Percentiles rank a stretch among this genome's conserved stretches.
Conservation (phyloP, 2,888 invertebrate species). For the Heliconius aoede region DNA sequence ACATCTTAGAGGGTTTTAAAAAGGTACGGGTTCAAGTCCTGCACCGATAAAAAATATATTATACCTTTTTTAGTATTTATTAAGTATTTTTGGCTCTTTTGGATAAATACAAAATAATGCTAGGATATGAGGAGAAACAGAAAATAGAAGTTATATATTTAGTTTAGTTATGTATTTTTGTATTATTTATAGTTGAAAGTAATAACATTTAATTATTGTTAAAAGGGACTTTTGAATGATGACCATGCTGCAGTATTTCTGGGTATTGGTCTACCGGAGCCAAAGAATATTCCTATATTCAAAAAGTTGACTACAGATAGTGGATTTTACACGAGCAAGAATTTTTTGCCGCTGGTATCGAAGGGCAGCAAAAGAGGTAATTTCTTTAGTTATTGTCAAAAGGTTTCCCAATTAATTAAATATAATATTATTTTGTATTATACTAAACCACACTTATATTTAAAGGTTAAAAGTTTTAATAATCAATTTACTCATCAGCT, state of each 20-base stretch:
- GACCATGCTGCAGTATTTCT: conserved; percentile 92
- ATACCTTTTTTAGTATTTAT: too few relatives aligned
- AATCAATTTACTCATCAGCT: neutral
- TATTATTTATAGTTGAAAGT: too few relatives aligned
- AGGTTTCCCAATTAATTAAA: too few relatives aligned
- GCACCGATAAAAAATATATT: too few relatives aligned
- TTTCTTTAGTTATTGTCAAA: neutral
- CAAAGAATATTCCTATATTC: conserved; percentile 92
- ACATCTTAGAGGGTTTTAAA: too few relatives aligned
- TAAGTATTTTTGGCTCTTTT: too few relatives aligned
- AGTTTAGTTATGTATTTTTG: too few relatives aligned
- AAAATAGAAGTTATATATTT: too few relatives aligned
- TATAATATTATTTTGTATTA: neutral
- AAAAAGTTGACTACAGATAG: conserved; percentile 87
- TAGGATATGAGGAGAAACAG: too few relatives aligned
- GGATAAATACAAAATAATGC: too few relatives aligned
- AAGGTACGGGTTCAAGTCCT: too few relatives aligned
- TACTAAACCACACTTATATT: neutral
- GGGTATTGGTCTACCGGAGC: conserved; percentile 95
- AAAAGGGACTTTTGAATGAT: conserved; percentile 85
- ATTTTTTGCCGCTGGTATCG: conserved; percentile 94
- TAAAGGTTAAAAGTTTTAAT: neutral
- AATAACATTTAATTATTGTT: too few relatives aligned
- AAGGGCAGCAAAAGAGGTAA: conserved; percentile 93
- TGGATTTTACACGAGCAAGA: conserved; percentile 98